Conservation (phyloP, 2,113 vertebrate genomes). For the Lepus timidus region DNA sequence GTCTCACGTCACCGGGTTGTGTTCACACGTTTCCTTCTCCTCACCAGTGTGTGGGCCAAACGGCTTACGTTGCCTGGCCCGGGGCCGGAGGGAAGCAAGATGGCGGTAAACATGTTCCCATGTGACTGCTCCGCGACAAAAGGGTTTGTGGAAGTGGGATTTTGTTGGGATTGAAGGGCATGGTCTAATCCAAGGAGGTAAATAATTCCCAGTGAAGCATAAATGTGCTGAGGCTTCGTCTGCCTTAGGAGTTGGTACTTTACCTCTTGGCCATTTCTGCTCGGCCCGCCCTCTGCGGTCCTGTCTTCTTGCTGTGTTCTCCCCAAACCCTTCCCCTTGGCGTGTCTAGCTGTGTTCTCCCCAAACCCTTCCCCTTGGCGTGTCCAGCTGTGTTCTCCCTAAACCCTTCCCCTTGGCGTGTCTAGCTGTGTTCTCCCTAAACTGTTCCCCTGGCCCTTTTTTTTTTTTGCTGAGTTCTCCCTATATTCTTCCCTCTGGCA, state of each 20-base stretch:
- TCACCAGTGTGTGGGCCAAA: neutral
- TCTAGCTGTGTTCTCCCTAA: neutral
- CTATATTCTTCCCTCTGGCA: no score
- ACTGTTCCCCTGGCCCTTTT: neutral
- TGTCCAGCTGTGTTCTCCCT: neutral
- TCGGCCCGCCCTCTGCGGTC: neutral
- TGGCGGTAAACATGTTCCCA: no score
- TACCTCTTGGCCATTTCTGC: neutral
- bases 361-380: neutral
- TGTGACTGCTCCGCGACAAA: neutral
- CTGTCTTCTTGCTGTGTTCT: neutral
- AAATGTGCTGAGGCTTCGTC: neutral
- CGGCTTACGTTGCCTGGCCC: neutral
- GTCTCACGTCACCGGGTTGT: slow-evolving; percentile 50
- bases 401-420: neutral
- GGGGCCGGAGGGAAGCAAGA: neutral
- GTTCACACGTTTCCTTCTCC: neutral
- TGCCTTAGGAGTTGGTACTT: neutral
- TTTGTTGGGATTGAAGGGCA: neutral
- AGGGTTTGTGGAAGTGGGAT: neutral
- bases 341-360: neutral
- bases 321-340: neutral
- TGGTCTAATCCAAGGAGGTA: no score
- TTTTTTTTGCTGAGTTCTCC: no score
- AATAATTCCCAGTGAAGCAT: neutral